phyloP scores from a whole-genome alignment of 2,888 invertebrate genomes.

The Scrobipalpa atriplicella region DNA sequence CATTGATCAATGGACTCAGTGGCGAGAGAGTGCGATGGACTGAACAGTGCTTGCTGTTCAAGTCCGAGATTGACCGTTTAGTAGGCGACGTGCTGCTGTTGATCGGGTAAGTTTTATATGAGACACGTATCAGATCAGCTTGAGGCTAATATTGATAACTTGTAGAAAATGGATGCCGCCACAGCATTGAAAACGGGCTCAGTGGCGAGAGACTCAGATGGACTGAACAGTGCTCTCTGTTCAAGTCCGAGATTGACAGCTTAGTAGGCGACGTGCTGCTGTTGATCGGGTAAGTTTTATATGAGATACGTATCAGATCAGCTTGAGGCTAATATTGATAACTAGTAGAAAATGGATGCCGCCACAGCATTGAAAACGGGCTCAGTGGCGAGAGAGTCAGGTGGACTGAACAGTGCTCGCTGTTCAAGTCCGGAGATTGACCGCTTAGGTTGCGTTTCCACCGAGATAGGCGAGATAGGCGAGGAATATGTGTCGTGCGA shows the following conservation, averaged over 20 bases:
- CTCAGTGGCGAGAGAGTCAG: constrained; percentile 92
- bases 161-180: constrained; percentile 95
- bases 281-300: constrained; percentile 82
- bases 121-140: no score
- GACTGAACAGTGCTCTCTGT: constrained; percentile 92
- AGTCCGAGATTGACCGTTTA: constrained; percentile 91
- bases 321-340: no score
- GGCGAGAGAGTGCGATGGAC: constrained; percentile 95
- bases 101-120: constrained; percentile 75
- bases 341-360: constrained; percentile 94
- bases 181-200: constrained; percentile 91
- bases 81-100: constrained; percentile 92
- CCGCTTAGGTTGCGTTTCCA: constrained; percentile 87
- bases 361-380: constrained; percentile 92
- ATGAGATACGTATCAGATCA: neutral
- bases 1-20: constrained; percentile 92
- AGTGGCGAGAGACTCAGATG: constrained; percentile 93
- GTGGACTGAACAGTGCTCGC: constrained; percentile 93
- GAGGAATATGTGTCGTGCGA: no score
- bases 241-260: constrained; percentile 91
- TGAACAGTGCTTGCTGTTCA: constrained; percentile 91
- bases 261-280: constrained; percentile 93
- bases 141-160: constrained; percentile 56
- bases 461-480: no score
- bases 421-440: constrained; percentile 93